Percentiles rank a stretch among this genome's conserved stretches.
Evolutionary conservation across 2,113 vertebrate species (phyloP).

Genomic region (Xyrauchen texanus): DNA sequence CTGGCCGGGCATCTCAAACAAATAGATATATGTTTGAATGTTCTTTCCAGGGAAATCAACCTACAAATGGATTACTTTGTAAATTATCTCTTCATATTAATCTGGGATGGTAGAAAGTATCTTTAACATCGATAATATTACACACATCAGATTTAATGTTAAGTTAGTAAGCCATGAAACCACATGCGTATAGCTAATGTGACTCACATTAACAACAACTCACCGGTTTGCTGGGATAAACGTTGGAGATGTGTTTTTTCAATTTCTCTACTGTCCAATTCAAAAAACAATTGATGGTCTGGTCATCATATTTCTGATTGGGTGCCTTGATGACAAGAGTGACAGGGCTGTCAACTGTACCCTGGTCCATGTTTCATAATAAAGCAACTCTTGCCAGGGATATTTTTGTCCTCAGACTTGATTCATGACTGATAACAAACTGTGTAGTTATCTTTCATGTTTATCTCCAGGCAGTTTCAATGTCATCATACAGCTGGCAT

Average conservation of each 20-base stretch:
- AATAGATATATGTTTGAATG: too few species aligned
- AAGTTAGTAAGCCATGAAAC: too few species aligned
- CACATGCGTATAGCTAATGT: too few species aligned
- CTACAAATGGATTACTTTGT: too few species aligned
- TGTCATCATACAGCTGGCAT: background rate
- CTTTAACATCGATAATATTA: too few species aligned
- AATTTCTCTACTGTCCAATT: constrained; percentile 94
- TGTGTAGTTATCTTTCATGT: background rate
- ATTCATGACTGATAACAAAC: constrained; percentile 40
- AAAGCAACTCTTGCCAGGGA: constrained; percentile 46
- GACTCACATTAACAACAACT: constrained; percentile 54
- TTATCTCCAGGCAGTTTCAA: constrained; percentile 1
- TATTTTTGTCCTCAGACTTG: constrained; percentile 44
- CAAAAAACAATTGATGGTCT: constrained; percentile 90
- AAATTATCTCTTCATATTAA: too few species aligned
- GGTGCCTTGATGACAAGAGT: constrained; percentile 93
- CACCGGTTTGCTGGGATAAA: constrained; percentile 93
- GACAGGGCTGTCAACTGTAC: constrained; percentile 80
- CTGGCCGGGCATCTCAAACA: too few species aligned
- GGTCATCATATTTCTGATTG: constrained; percentile 95
- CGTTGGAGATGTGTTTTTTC: constrained; percentile 86
- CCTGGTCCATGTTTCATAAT: constrained; percentile 80
- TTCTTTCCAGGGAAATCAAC: too few species aligned
- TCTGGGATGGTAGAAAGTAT: too few species aligned
- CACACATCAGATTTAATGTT: too few species aligned